Evolutionary conservation across 2,797 vertebrate species (phyloP).

Genomic region (Lutjanus argentimaculatus): DNA sequence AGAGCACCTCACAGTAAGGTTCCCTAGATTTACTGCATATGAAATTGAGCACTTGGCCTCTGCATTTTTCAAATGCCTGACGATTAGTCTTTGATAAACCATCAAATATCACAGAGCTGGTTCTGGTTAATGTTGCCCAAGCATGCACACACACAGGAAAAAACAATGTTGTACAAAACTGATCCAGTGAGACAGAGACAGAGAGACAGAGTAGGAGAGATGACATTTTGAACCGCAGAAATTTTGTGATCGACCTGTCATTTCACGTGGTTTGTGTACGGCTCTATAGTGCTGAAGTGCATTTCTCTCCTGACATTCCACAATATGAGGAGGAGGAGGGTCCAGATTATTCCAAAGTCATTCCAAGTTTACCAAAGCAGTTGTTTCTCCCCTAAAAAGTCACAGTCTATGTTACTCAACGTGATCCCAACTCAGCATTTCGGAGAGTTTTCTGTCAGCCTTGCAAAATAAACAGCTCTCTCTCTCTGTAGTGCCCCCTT

Average conservation of each 20-base stretch:
- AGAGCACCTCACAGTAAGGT: not conserved
- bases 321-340: constrained; percentile 60
- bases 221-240: constrained; percentile 63
- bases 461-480: constrained; percentile 84
- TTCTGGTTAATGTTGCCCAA: constrained; percentile 20
- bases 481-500: constrained; percentile 69
- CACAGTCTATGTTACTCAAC: constrained; percentile 78
- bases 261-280: constrained; percentile 51
- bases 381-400: constrained; percentile 82
- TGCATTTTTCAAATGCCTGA: not conserved
- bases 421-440: constrained; percentile 78
- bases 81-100: constrained; percentile 27
- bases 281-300: constrained; percentile 68
- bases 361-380: constrained; percentile 82
- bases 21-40: not conserved
- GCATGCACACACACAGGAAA: not conserved
- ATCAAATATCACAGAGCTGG: not conserved
- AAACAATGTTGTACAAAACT: constrained; percentile 19
- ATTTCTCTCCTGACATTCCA: constrained; percentile 70
- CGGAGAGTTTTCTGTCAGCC: constrained; percentile 80
- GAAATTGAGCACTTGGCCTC: constrained; percentile 3
- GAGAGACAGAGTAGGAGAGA: constrained; percentile 25
- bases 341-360: constrained; percentile 82
- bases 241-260: constrained; percentile 73
- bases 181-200: constrained; percentile 59